phyloP scores from a whole-genome alignment of 2,797 vertebrate species.

The Amazona ochrocephala region DNA sequence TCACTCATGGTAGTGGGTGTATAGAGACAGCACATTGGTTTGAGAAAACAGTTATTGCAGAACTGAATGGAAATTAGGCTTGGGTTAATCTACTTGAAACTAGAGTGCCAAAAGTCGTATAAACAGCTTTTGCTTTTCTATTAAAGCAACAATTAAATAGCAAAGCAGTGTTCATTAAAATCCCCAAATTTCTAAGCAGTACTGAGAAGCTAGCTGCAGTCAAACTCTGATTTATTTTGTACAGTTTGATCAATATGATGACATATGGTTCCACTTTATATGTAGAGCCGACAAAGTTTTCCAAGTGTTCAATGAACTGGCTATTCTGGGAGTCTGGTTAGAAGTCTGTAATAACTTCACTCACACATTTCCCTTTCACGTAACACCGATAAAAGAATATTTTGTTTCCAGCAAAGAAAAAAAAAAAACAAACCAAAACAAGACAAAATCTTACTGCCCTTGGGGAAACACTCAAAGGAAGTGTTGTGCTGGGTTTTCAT shows the following conservation, averaged over 20 bases:
- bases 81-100: too few relatives aligned
- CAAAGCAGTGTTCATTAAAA: neutral
- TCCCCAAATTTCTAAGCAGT: neutral
- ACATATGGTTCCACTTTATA: conserved; percentile 5
- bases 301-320: neutral
- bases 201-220: neutral
- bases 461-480: neutral
- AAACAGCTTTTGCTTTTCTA: neutral
- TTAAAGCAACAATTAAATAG: neutral
- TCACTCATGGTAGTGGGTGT: too few relatives aligned
- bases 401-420: neutral
- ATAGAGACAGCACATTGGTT: too few relatives aligned
- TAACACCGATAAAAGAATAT: neutral
- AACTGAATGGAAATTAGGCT: too few relatives aligned
- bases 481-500: neutral
- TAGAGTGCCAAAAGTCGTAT: neutral
- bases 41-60: too few relatives aligned
- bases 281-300: neutral
- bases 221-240: neutral
- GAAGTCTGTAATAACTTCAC: neutral
- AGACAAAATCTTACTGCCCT: neutral
- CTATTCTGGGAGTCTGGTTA: neutral
- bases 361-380: neutral
- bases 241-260: conserved; percentile 16
- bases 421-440: neutral